Evolutionary conservation across 2,888 invertebrate genomes (phyloP), one percentile per base, ranked within the genome.

Genomic region (Mechanitis messenoides): DNA sequence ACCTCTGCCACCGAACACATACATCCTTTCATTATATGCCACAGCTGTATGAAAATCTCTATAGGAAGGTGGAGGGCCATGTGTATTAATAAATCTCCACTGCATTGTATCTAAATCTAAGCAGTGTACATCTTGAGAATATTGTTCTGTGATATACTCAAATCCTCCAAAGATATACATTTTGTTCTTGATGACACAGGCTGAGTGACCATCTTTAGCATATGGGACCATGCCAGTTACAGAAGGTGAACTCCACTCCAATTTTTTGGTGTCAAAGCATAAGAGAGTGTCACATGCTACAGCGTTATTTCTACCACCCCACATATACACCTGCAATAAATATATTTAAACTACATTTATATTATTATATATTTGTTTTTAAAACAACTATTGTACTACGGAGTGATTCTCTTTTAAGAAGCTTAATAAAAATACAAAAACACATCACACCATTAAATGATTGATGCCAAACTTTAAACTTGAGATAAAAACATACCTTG

Each of bases 91-190:
- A 70, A 91, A 93, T 4, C 84, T 90, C 97, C 97, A 97, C 47
- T 91, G 87, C 89, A 94, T 91, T 12, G 92, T 94, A 55, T 92
- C 91, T 65, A 97, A 91, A 84, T 96, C 91, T 56, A 96, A 87
- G 58, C 92, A 92, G 79, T 94, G 95, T 0, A 96, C 93, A 73
- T 95, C 95, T 75, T 94, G 93, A 5, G 95, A 95, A 83, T 96
- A 97, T 66, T 93, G 92, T 76, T 95, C 94, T 50, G 93, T 92
- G 59, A 93, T 93, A 78, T 97, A 97, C 78, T 97, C 96, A 85
- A 95, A 98, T 0, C 98, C 98, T 38, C 97, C 97, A 89, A 96
- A 97, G 64, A 98, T 93, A 75, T 94, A 96, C 97, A 97, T 97
- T 74, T 91, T 92, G 73, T 94, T 92, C 60, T 91, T 91, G 70